These are phyloP conservation scores for Limnothrissa miodon DNA, from an alignment of 2,113 vertebrate species.

Conservation along the genomic window DNA sequence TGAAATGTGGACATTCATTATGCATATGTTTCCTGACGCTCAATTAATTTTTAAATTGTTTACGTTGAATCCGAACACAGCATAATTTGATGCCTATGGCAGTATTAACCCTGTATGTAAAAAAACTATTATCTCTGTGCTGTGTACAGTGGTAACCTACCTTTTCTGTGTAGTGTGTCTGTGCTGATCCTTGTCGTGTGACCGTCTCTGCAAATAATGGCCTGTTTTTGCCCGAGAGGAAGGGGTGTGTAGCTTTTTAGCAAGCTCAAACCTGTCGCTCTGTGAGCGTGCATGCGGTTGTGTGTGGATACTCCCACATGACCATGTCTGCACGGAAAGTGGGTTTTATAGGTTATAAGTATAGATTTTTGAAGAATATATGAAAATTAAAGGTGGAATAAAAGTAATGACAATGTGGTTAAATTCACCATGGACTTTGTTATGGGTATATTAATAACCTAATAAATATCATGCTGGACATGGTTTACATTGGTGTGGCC, in stretches of 20 bases:
- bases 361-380: neutral
- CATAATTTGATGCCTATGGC: neutral
- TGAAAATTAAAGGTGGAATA: neutral
- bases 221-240: neutral
- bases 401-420: neutral
- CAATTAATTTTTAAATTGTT: neutral
- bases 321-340: neutral
- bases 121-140: neutral
- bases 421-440: neutral
- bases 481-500: neutral
- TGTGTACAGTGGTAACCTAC: neutral
- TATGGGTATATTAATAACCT: neutral
- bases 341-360: neutral
- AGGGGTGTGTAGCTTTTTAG: neutral
- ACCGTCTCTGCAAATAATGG: neutral
- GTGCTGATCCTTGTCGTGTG: neutral
- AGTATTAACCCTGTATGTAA: neutral
- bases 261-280: slow-evolving; percentile 41
- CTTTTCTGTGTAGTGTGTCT: neutral
- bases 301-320: neutral
- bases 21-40: neutral
- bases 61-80: neutral
- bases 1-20: neutral
- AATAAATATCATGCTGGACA: neutral
- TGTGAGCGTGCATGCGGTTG: neutral